Evolutionary conservation across 2,797 vertebrate genomes (phyloP).

Genomic region (Triplophysa bombifrons): DNA sequence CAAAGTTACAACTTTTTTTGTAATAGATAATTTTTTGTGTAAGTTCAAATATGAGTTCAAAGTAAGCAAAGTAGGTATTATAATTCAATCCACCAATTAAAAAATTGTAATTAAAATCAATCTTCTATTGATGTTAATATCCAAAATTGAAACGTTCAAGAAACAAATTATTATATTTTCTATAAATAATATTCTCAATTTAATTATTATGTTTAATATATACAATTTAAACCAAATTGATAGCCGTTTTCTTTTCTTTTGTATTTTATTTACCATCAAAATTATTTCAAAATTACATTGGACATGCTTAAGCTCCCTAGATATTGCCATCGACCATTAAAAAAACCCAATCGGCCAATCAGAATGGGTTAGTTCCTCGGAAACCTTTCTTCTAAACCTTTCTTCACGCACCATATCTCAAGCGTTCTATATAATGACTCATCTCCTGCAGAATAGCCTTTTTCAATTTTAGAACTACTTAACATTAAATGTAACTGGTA

Average conservation of each 20-base stretch:
- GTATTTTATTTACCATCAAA: neutral
- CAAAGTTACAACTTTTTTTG: neutral
- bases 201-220: neutral
- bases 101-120: neutral
- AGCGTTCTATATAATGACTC: slow-evolving; percentile 53
- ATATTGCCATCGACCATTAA: neutral
- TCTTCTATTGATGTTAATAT: neutral
- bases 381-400: slow-evolving; percentile 33
- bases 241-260: neutral
- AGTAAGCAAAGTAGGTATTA: no score
- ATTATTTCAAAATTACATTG: neutral
- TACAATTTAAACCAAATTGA: neutral
- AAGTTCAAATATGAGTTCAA: no score
- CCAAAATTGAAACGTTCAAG: no score
- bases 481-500: slow-evolving; percentile 57
- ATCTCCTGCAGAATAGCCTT: slow-evolving; percentile 48
- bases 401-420: slow-evolving; percentile 40
- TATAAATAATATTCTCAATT: neutral
- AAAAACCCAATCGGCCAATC: neutral
- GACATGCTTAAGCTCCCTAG: neutral
- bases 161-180: neutral
- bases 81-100: no score
- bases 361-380: slow-evolving; percentile 19
- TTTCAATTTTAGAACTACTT: slow-evolving; percentile 58
- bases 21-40: no score